Evolutionary conservation across 1,140 invertebrate species (phyloP), one percentile per base, ranked within the genome.

Genomic region (Achroia grisella): DNA sequence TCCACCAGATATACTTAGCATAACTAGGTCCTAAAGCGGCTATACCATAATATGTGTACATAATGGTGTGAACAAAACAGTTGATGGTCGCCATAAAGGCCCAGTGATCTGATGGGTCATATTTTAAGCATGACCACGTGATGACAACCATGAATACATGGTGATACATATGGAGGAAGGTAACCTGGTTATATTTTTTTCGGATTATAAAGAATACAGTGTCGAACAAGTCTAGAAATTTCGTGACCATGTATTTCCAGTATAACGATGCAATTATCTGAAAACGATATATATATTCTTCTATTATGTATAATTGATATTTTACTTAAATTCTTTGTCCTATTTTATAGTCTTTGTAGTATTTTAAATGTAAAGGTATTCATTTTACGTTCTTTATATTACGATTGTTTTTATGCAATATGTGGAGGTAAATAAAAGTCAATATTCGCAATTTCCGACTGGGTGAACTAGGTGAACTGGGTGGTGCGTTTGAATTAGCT

Each of bases 31-130:
- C 95, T 89, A 96, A 90, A 8, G 95, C 94, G 0, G 96, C 89
- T 47, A 97, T 86, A 86, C 95, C 91, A 75, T 97, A 97, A 71
- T 97, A 97, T 31, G 89, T 89, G 72, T 97, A 97, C 95, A 97
- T 96, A 39, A 96, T 87, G 4, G 95, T 88, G 64, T 98, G 97
- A 5, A 98, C 95, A 13, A 94, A 89, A 70, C 95, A 95, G 85
- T 98, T 98, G 61, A 97, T 89, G 40, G 94, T 92, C 90, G 95
- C 93, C 33, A 96, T 91, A 82, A 97, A 98, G 75, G 95, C 96
- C 48, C 97, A 94, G 42, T 65, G 61, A 34, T 72, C 61, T 10
- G 62, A 60, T 0, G 65, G 69, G 10, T 68, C 62, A 28, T 65
- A 70, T 15, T 70, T 70, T 12, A 72, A 40, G 14, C 95, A 92